Base-by-base conservation (phyloP, 2,797 vertebrate genomes). In the Gadopsis marmoratus region DNA sequence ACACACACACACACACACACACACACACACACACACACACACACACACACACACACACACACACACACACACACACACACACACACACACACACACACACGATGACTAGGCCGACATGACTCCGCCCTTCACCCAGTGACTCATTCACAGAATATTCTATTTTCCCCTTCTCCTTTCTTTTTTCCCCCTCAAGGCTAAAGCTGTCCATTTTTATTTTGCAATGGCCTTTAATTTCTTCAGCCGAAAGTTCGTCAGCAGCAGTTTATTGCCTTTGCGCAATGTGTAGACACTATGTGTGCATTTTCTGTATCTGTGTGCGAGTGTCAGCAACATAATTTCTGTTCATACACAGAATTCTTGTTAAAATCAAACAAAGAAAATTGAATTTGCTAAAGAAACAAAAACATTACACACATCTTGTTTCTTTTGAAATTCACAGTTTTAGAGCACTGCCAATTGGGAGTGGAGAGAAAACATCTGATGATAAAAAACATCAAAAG, bases 111-210 rank as follows among this genome's bases (percentile, higher is more conserved):
- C 64, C 74, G 79, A 85, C 87, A 85, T 89, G 88, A 82, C 85
- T 86, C 90, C 90, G 45, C 88, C 86, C 86, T 86, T 81, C 80
- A 80, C 73, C 68, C 74, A 54, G 82, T 94, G 93, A 95, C 91
- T 95, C 94, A 94, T 86, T 83, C 86, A 74, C 79, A 86, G 90
- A 93, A 89, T 87, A 94, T 94, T 92, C 78, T 78, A 78, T 90
- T 92, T 92, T 91, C 85, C 88, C 82, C 87, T 74, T 84, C 82
- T 81, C 73, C 53, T 83, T 88, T 85, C 66, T 88, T 85, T 87
- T 80, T 83, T 55, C 71, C 43, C 72, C 87, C 76, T 79, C 76
- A 84, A 83, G 74, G 79, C 72, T 88, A 65, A 82, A 87, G 71
- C 69, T 74, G 85, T 89, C 78, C 68, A 64, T 87, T 91, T 91